Conservation (phyloP, 2,113 vertebrate species). For the Tetraodon nigroviridis region DNA sequence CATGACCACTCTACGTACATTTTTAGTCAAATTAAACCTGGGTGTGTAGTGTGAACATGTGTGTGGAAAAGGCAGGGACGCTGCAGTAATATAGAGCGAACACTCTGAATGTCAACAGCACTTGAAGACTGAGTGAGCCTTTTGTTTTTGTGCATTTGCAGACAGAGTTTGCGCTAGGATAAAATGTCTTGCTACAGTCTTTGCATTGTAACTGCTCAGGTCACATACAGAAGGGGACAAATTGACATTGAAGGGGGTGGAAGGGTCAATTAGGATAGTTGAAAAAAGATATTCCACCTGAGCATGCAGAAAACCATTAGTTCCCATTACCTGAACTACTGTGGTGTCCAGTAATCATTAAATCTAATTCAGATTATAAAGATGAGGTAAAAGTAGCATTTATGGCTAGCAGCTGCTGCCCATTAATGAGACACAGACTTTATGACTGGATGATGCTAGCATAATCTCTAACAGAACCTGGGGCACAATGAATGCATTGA, state of each 20-base stretch:
- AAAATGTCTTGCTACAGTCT: constrained; percentile 55
- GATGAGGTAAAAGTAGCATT: constrained; percentile 1
- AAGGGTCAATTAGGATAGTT: constrained; percentile 46
- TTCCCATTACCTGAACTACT: no score
- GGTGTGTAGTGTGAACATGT: background rate
- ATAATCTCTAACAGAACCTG: constrained; percentile 37
- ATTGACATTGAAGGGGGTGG: constrained; percentile 36
- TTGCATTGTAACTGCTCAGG: constrained; percentile 49
- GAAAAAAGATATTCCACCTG: constrained; percentile 20
- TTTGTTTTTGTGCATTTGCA: constrained; percentile 58
- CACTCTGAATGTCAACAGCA: constrained; percentile 48
- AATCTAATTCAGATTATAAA: background rate
- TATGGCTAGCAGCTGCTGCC: constrained; percentile 12
- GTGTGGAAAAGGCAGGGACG: constrained; percentile 1
- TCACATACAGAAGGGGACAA: constrained; percentile 34
- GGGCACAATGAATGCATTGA: constrained; percentile 54
- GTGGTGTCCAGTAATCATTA: no score
- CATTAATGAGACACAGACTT: constrained; percentile 32
- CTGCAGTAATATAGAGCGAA: constrained; percentile 23
- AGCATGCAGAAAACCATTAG: no score
- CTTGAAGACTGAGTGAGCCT: constrained; percentile 59
- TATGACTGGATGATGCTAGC: constrained; percentile 34
- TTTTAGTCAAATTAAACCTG: background rate
- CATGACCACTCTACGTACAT: constrained; percentile 11
- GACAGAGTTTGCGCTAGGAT: constrained; percentile 50